A percentile compares a stretch with the other conserved stretches of the same genome.
Conservation (phyloP, 1,140 invertebrate species). For the Brachionus plicatilis region DNA sequence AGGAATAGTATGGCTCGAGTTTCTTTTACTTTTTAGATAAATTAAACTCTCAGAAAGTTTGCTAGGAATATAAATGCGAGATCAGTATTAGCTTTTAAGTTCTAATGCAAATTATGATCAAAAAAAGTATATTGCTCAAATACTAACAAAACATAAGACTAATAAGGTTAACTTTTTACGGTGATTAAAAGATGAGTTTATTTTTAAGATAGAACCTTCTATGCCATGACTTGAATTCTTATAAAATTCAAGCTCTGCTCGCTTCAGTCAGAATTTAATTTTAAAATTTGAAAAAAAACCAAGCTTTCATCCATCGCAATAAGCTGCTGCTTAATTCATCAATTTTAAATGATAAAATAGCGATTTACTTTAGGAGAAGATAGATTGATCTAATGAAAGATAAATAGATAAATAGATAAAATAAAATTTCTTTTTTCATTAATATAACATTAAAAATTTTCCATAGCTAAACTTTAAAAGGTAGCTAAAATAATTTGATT, state of each 20-base stretch:
- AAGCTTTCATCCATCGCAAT: background rate
- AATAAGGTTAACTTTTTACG: constrained; percentile 34
- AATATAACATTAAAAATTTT: constrained; percentile 29
- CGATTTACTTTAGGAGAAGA: background rate
- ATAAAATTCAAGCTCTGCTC: background rate
- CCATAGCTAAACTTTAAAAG: background rate
- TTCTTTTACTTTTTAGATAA: constrained; percentile 12
- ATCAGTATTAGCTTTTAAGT: background rate
- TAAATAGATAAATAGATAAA: constrained; percentile 8
- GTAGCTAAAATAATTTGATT: background rate
- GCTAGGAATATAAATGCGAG: background rate
- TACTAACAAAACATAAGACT: background rate
- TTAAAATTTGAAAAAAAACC: background rate
- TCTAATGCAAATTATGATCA: constrained; percentile 36
- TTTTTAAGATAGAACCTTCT: background rate
- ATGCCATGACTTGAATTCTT: constrained; percentile 8
- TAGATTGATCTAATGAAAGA: constrained; percentile 22
- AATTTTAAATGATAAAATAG: constrained; percentile 3
- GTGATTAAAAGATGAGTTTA: background rate
- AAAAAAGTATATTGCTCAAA: background rate
- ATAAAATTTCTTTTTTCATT: constrained; percentile 35
- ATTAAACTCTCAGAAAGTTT: constrained; percentile 27
- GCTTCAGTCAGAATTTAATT: background rate
- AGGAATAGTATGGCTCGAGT: background rate
- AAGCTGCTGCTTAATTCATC: background rate